Base-by-base conservation (phyloP, 2,888 invertebrate species). In the Eristalis arbustorum region DNA sequence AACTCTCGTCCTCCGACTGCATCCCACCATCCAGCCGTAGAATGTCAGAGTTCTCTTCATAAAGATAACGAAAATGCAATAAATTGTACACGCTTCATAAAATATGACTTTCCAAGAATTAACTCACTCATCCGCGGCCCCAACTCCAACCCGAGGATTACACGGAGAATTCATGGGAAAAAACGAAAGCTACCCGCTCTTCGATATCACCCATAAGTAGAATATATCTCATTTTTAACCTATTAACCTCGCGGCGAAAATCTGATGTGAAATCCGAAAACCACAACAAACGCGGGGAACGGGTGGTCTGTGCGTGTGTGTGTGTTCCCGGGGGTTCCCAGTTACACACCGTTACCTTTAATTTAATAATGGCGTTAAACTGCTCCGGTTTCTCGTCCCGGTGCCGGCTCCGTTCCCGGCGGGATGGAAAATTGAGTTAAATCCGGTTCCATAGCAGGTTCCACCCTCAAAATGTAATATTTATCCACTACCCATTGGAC, bases 301-400 rank as follows among this genome's bases (percentile, higher is more conserved):
- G 61, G 18, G 34, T 31, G 31, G 10, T 10, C 1, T 31, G 31
- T 31, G 6, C 10, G n/a, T n/a, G n/a, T n/a, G n/a, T n/a, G n/a
- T n/a, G n/a, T n/a, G n/a, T 31, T 10, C 31, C 31, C 71, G 37
- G 61, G 34, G 25, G 59, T n/a, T 18, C 42, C 34, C 68, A 34
- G 25, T 40, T 49, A 40, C 42, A 18, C 69, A 66, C 49, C 49
- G 71, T 75, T 83, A 69, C 40, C 42, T 37, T 80, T 80, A 80
- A 84, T 56, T 57, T 68, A 68, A 72, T 84, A 84, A 76, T 84
- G 81, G 76, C 59, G 80, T 84, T 84, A 84, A 84, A 80, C 71
- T 80, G 84, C 57, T 80, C 31, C 40, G 56, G 31, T 63, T 42
- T 66, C 42, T 34, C 76, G 62, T 57, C 10, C 23, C 40, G 13